These are phyloP conservation scores for Tribolium freemani DNA, from an alignment of 2,888 invertebrate species.

Conservation along the genomic window DNA sequence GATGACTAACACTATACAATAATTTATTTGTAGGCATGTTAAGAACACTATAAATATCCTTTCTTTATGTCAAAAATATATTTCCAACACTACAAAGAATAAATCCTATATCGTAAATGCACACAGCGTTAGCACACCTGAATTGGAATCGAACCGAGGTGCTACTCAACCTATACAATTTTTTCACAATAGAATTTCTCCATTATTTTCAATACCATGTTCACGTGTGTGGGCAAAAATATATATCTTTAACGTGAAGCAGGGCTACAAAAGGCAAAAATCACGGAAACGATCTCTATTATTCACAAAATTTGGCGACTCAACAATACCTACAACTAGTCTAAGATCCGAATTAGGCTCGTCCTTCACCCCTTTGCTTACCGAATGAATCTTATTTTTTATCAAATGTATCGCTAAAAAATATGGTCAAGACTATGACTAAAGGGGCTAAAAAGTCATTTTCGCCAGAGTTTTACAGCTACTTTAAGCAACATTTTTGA, in stretches of 20 bases:
- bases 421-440: too few species aligned
- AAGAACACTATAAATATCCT: constrained; percentile 65
- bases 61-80: constrained; percentile 66
- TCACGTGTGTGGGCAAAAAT: constrained; percentile 57
- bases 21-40: constrained; percentile 64
- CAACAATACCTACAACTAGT: constrained; percentile 39
- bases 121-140: constrained; percentile 50
- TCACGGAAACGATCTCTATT: constrained; percentile 54
- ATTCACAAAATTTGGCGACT: constrained; percentile 47
- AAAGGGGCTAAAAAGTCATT: too few species aligned
- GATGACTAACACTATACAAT: constrained; percentile 65
- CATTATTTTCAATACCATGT: constrained; percentile 49
- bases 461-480: too few species aligned
- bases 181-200: constrained; percentile 43
- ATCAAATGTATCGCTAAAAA: too few species aligned
- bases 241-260: constrained; percentile 62
- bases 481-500: too few species aligned
- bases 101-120: constrained; percentile 54
- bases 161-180: constrained; percentile 32
- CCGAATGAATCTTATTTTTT: too few species aligned
- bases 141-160: constrained; percentile 30
- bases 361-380: too few species aligned
- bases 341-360: too few species aligned
- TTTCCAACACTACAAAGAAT: constrained; percentile 64
- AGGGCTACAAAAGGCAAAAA: constrained; percentile 62